phyloP scores from a whole-genome alignment of 2,113 vertebrate genomes.

The Nanger granti region DNA sequence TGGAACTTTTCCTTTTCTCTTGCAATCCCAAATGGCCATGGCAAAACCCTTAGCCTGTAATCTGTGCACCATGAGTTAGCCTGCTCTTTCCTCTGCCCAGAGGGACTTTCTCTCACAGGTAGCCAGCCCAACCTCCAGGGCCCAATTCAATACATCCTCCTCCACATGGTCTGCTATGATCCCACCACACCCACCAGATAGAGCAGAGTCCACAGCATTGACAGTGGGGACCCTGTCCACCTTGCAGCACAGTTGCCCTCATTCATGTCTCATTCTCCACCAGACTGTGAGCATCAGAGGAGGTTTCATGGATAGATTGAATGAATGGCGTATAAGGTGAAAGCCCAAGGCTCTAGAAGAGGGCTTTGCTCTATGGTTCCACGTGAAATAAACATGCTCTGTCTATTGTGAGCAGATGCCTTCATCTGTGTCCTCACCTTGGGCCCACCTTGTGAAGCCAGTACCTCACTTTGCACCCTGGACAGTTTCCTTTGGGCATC shows the following conservation, averaged over 20 bases:
- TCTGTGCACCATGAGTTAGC: background rate
- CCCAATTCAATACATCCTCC: background rate
- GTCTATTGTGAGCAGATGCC: background rate
- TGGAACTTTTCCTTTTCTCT: background rate
- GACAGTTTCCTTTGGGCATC: background rate
- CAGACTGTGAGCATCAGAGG: background rate
- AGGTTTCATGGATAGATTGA: background rate
- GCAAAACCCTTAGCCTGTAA: background rate
- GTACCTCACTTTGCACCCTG: background rate
- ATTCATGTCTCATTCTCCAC: background rate
- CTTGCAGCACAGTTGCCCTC: background rate
- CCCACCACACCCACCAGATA: background rate
- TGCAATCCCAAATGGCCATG: background rate
- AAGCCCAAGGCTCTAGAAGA: background rate
- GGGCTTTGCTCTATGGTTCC: background rate
- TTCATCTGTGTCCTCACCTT: background rate
- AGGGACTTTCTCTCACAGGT: background rate
- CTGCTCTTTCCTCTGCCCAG: background rate
- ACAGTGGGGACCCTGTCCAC: background rate
- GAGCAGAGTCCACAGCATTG: background rate
- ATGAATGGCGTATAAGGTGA: background rate
- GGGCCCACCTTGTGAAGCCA: background rate
- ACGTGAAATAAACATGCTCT: background rate
- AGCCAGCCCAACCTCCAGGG: background rate
- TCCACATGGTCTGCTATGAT: background rate